Percentiles rank a stretch among this genome's conserved stretches.
These are phyloP conservation scores for Corythucha ciliata DNA, from an alignment of 2,888 invertebrate species.

Conservation along the genomic window DNA sequence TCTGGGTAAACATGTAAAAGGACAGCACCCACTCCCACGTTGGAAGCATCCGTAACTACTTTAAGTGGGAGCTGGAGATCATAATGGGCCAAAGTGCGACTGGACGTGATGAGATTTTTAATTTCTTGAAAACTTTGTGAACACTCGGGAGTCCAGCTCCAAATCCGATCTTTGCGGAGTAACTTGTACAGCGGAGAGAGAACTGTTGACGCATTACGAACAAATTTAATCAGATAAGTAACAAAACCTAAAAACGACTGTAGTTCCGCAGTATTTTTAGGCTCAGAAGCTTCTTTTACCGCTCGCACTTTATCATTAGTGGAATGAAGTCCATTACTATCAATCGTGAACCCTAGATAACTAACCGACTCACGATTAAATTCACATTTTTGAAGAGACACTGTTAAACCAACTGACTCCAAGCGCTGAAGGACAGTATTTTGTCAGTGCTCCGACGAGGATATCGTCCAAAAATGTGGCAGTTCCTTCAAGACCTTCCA, in stretches of 20 bases:
- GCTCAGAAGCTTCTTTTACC: conserved; percentile 5
- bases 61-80: conserved; percentile 2
- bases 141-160: conserved; percentile 6
- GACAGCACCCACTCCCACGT: conserved; percentile 8
- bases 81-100: conserved; percentile 14
- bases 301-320: conserved; percentile 8
- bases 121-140: neutral
- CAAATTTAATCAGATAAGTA: conserved; percentile 11
- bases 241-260: conserved; percentile 19
- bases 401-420: conserved; percentile 3
- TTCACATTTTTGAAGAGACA: conserved; percentile 3
- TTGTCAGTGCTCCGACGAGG: conserved; percentile 36
- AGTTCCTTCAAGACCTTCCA: conserved; percentile 34
- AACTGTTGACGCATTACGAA: neutral
- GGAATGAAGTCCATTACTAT: conserved; percentile 14
- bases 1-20: neutral
- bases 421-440: neutral
- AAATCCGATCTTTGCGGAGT: neutral
- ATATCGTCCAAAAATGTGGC: conserved; percentile 26
- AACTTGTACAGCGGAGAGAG: conserved; percentile 1
- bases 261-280: neutral
- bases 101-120: neutral
- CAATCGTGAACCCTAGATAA: conserved; percentile 14
- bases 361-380: neutral
- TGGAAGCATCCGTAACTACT: conserved; percentile 7